A percentile compares a stretch with the other conserved stretches of the same genome.
phyloP scores from a whole-genome alignment of 92 coral and sea anemone species.

The Phymanthus crucifer region DNA sequence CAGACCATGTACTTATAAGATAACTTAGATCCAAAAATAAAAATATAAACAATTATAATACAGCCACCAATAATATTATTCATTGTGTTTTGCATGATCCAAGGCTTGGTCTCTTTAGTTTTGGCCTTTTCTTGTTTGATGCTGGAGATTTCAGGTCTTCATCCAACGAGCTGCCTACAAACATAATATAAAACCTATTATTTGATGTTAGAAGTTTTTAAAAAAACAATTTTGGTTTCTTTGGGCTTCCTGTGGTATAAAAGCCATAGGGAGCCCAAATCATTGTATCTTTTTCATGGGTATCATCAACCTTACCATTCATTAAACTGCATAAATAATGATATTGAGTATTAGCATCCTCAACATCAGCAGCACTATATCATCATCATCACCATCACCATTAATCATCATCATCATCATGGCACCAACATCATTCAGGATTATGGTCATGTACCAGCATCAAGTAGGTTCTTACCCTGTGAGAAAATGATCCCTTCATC shows the following conservation, averaged over 20 bases:
- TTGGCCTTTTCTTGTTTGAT: slow-evolving; percentile 66
- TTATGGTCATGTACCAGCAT: not conserved
- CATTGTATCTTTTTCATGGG: not conserved
- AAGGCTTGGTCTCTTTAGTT: slow-evolving; percentile 84
- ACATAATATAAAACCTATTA: not conserved
- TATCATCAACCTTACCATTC: not conserved
- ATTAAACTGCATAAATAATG: too few species aligned
- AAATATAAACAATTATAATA: not conserved
- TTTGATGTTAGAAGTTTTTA: too few species aligned
- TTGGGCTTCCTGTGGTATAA: not conserved
- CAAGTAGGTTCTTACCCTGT: not conserved
- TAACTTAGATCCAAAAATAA: slow-evolving; percentile 8
- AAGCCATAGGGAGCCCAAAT: not conserved
- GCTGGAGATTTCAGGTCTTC: slow-evolving; percentile 49
- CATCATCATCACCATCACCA: not conserved
- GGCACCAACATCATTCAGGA: not conserved
- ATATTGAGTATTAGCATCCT: too few species aligned
- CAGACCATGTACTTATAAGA: not conserved
- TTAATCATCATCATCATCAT: not conserved
- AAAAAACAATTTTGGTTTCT: not conserved
- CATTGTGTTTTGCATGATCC: slow-evolving; percentile 91
- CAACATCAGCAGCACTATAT: too few species aligned
- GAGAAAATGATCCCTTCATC: not conserved
- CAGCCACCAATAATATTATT: slow-evolving; percentile 1
- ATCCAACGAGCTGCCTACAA: slow-evolving; percentile 60